Evolutionary conservation across 2,888 invertebrate species (phyloP).

Genomic region (Gibbula magus): DNA sequence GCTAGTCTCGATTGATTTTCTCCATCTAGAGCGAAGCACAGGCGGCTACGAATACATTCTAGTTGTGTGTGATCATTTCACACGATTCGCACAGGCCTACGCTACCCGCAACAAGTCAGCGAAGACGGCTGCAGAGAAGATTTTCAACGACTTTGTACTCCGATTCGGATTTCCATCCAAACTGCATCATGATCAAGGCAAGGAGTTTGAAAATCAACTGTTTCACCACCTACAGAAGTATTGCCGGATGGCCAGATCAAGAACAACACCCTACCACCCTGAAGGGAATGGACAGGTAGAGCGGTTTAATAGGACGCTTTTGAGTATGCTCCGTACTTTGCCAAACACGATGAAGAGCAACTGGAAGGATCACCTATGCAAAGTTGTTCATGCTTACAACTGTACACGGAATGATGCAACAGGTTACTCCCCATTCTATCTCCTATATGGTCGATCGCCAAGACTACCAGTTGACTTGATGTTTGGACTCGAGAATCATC

Average conservation of each 20-base stretch:
- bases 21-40: too few relatives aligned
- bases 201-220: conserved; percentile 46
- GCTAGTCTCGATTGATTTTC: too few relatives aligned
- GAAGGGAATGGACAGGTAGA: conserved; percentile 41
- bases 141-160: conserved; percentile 41
- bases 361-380: conserved; percentile 41
- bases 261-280: conserved; percentile 48
- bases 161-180: conserved; percentile 41
- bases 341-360: conserved; percentile 27
- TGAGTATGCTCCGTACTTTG: conserved; percentile 40
- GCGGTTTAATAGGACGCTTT: conserved; percentile 41
- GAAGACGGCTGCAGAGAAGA: conserved; percentile 38
- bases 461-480: conserved; percentile 27
- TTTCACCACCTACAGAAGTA: conserved; percentile 39
- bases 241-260: conserved; percentile 30
- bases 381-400: conserved; percentile 45
- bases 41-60: too few relatives aligned
- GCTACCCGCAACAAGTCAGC: conserved; percentile 39
- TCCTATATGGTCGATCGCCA: conserved; percentile 36
- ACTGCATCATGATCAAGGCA: conserved; percentile 46
- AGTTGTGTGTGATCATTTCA: conserved; percentile 47
- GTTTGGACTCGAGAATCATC: neutral
- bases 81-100: conserved; percentile 40
- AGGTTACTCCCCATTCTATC: conserved; percentile 38
- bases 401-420: conserved; percentile 40